A percentile compares a stretch with the other conserved stretches of the same genome.
These are phyloP conservation scores for Patella vulgata DNA, from an alignment of 1,140 invertebrate species.

Conservation along the genomic window DNA sequence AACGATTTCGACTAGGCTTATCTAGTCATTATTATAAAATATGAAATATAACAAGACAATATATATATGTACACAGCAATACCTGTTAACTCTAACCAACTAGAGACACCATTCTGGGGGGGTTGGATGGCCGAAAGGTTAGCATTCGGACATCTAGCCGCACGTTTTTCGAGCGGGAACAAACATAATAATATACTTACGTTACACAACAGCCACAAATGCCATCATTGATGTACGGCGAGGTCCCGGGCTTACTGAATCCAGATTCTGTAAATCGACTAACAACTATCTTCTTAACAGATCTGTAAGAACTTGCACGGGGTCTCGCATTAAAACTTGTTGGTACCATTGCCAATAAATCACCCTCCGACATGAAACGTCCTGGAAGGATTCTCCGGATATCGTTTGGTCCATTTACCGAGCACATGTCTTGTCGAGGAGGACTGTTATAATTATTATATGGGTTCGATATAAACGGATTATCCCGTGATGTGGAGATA, in stretches of 20 bases:
- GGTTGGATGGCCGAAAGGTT: no score
- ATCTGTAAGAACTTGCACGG: not conserved
- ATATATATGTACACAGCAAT: no score
- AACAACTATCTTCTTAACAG: not conserved
- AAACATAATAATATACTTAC: constrained; percentile 5
- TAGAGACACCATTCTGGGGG: no score
- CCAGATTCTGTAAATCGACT: not conserved
- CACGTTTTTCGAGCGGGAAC: no score
- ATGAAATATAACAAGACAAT: no score
- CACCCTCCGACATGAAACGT: constrained; percentile 18
- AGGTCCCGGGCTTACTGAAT: constrained; percentile 1
- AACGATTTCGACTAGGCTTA: no score
- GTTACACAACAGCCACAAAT: constrained; percentile 13
- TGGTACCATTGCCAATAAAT: constrained; percentile 12
- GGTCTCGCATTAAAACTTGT: not conserved
- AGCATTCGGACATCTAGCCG: no score
- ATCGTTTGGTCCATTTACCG: constrained; percentile 8
- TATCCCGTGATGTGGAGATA: no score
- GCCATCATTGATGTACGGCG: constrained; percentile 3
- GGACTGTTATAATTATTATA: no score
- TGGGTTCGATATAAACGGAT: no score
- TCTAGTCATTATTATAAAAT: no score
- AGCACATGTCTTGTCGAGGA: constrained; percentile 6
- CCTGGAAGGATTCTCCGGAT: constrained; percentile 18
- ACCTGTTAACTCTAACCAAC: no score